Evolutionary conservation across 1,140 invertebrate genomes (phyloP).

Genomic region (Tetramorium alpestre): DNA sequence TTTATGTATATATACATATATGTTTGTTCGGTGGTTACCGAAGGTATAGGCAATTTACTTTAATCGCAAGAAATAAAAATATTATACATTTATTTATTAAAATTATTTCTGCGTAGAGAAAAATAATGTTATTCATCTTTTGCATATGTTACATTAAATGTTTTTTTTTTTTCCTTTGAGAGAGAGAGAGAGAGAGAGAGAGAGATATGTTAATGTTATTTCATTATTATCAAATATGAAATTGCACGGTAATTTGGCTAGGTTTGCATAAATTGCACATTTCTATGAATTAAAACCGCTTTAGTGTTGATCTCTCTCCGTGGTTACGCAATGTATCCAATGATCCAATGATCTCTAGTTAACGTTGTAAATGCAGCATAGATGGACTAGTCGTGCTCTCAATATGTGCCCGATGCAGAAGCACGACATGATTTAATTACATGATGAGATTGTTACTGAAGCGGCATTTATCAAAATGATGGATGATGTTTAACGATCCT

Average conservation of each 20-base stretch:
- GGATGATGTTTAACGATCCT: slow-evolving; percentile 54
- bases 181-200: no score
- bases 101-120: not conserved
- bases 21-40: not conserved
- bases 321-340: not conserved
- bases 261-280: not conserved
- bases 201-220: not conserved
- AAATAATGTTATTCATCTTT: not conserved
- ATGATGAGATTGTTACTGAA: slow-evolving; percentile 48
- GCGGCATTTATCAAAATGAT: slow-evolving; percentile 53
- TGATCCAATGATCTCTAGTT: slow-evolving; percentile 7
- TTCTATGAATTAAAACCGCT: slow-evolving; percentile 6
- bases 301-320: not conserved
- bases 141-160: not conserved
- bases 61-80: not conserved
- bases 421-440: slow-evolving; percentile 49
- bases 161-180: not conserved
- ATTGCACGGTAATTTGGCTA: not conserved
- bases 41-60: not conserved
- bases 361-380: slow-evolving; percentile 32
- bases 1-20: no score
- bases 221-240: not conserved
- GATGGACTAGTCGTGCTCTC: slow-evolving; percentile 44
- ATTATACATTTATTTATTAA: not conserved
- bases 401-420: slow-evolving; percentile 38